Evolutionary conservation across 2,888 invertebrate species (phyloP), one percentile per base, ranked within the genome.

Genomic region (Pristionchus japonicus): DNA sequence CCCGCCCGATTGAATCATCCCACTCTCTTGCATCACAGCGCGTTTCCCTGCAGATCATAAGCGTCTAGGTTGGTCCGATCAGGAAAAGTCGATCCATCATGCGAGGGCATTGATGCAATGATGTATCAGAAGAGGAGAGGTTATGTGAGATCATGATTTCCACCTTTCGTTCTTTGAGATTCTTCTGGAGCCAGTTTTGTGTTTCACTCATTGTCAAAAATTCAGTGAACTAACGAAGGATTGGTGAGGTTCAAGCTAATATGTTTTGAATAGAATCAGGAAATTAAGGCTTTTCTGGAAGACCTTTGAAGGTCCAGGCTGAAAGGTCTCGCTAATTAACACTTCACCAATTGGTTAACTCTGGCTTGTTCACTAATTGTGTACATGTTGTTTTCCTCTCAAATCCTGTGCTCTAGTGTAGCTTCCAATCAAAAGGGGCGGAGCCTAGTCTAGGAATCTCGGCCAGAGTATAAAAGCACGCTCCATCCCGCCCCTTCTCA

Each of bases 91-190:
- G 20, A 17, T 15, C n/a, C 77, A 15, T 77, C 77, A 77, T 77
- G 13, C 47, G 77, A 47, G 70, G 3, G 40, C 43, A 20, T 43
- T 77, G 77, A 77, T 77, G 77, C 43, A 77, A 77, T n/a, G 27
- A 1, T 27, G 47, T 47, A 47, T 11, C 43, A 15, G 47, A 1
- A 17, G 23, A 1, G 13, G 0, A 2, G 43, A 1, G 34, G 37
- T 77, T 43, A 77, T 77, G n/a, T 47, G 77, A 77, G 27, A 77
- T 77, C 77, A 77, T 77, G 34, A n/a, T 77, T 3, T 23, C 31
- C 13, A 15, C 64, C 34, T 43, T 43, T 15, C 1, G 64, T 13
- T 27, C 77, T 77, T 40, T 43, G 77, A 40, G 43, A n/a, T 40
- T 11, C 40, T 43, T 34, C 1, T 31, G 52, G 52, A 52, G 52